These are phyloP conservation scores for Rhyacichthys aspro DNA, from an alignment of 2,797 vertebrate genomes.

Conservation along the genomic window DNA sequence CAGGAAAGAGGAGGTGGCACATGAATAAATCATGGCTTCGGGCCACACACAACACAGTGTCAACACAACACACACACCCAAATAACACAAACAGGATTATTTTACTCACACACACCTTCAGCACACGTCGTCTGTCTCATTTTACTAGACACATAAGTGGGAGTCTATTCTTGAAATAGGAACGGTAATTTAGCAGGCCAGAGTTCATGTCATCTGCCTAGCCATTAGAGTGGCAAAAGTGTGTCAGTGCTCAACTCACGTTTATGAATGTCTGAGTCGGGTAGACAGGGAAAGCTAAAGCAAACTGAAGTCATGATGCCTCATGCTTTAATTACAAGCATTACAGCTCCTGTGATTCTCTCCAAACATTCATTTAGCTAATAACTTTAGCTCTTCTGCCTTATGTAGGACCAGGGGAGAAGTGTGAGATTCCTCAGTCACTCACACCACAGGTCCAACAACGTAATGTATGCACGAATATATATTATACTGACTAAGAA, in stretches of 20 bases:
- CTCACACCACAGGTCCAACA: not conserved
- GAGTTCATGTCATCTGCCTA: conserved; percentile 37
- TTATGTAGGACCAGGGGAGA: conserved; percentile 13
- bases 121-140: conserved; percentile 1
- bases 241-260: conserved; percentile 21
- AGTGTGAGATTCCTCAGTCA: conserved; percentile 27
- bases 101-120: conserved; percentile 7
- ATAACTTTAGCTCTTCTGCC: conserved; percentile 51
- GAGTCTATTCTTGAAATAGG: conserved; percentile 19
- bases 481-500: too few species aligned
- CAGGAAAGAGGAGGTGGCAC: conserved; percentile 51
- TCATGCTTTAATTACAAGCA: conserved; percentile 64
- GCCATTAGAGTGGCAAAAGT: conserved; percentile 29
- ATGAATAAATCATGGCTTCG: conserved; percentile 64
- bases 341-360: conserved; percentile 61
- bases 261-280: conserved; percentile 45
- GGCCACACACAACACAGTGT: conserved; percentile 49
- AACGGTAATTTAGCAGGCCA: conserved; percentile 39
- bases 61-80: conserved; percentile 38
- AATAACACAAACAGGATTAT: conserved; percentile 9
- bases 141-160: conserved; percentile 19
- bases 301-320: conserved; percentile 60
- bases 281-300: conserved; percentile 58
- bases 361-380: conserved; percentile 69
- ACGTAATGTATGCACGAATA: not conserved